Percentiles rank a stretch among this genome's conserved stretches.
Conservation (phyloP, 2,888 invertebrate genomes). For the Hypena proboscidalis region DNA sequence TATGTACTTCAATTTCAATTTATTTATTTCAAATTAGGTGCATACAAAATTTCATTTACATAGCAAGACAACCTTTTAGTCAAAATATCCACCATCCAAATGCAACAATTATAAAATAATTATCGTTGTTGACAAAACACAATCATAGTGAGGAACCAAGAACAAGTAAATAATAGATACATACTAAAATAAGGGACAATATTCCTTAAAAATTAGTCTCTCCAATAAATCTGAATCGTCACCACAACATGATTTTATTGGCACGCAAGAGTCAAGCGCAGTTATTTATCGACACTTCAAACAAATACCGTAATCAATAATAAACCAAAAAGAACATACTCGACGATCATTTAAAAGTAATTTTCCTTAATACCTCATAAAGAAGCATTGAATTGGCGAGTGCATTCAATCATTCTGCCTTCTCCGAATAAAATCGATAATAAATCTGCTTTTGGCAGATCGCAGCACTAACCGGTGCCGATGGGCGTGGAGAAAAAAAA, state of each 20-base stretch:
- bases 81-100: too few species aligned
- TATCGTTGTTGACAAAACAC: too few species aligned
- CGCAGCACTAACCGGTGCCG: constrained; percentile 37
- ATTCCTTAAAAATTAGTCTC: too few species aligned
- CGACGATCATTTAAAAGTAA: constrained; percentile 36
- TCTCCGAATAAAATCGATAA: constrained; percentile 58
- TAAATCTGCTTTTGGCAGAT: constrained; percentile 58
- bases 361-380: constrained; percentile 42
- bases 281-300: constrained; percentile 1
- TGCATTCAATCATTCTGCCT: constrained; percentile 43
- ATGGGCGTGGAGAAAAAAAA: constrained; percentile 51
- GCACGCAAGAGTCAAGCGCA: background rate
- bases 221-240: background rate
- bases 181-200: too few species aligned
- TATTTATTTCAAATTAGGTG: too few species aligned
- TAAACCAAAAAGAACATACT: constrained; percentile 31
- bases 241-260: constrained; percentile 2
- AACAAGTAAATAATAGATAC: too few species aligned
- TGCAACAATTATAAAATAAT: too few species aligned
- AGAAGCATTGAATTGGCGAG: constrained; percentile 25
- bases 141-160: too few species aligned
- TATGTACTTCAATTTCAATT: too few species aligned
- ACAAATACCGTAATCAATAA: constrained; percentile 20
- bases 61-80: too few species aligned
- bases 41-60: too few species aligned